Evolutionary conservation across 2,888 invertebrate species (phyloP).

Genomic region (Scelioninae gen. 1): DNA sequence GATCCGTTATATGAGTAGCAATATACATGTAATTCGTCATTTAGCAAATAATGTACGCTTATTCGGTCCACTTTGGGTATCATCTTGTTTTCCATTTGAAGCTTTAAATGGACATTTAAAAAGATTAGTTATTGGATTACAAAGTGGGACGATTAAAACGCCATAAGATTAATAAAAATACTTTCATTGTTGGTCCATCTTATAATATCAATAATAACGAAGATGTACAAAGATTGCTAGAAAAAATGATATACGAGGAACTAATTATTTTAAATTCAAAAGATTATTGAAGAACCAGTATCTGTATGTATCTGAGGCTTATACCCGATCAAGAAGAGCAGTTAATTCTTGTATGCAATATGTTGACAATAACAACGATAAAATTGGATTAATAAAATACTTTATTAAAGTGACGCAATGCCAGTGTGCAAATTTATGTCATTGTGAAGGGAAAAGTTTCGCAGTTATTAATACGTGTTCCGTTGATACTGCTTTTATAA

Average conservation of each 20-base stretch:
- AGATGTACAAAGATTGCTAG: not conserved
- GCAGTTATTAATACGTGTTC: constrained; percentile 1
- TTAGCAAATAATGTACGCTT: constrained; percentile 60
- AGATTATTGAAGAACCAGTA: constrained; percentile 12
- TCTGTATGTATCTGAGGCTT: constrained; percentile 3
- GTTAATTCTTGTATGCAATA: constrained; percentile 1
- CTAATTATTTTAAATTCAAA: constrained; percentile 12
- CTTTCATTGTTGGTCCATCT: constrained; percentile 16
- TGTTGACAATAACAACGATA: not conserved
- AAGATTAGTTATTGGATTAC: not conserved
- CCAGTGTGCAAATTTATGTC: constrained; percentile 18
- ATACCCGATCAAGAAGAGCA: not conserved
- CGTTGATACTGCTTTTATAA: not conserved
- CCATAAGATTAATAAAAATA: not conserved
- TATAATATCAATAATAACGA: not conserved
- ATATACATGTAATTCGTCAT: constrained; percentile 72
- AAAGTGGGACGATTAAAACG: constrained; percentile 27
- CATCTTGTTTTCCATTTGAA: constrained; percentile 54
- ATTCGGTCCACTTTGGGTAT: no score
- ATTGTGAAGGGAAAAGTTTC: no score
- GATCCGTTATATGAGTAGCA: constrained; percentile 65
- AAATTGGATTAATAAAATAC: constrained; percentile 8
- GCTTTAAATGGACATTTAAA: constrained; percentile 47
- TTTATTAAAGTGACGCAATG: constrained; percentile 15
- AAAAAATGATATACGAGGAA: not conserved